Evolutionary conservation across 2,797 vertebrate genomes (phyloP), one percentile per base, ranked within the genome.

Genomic region (Xerus rutilus): DNA sequence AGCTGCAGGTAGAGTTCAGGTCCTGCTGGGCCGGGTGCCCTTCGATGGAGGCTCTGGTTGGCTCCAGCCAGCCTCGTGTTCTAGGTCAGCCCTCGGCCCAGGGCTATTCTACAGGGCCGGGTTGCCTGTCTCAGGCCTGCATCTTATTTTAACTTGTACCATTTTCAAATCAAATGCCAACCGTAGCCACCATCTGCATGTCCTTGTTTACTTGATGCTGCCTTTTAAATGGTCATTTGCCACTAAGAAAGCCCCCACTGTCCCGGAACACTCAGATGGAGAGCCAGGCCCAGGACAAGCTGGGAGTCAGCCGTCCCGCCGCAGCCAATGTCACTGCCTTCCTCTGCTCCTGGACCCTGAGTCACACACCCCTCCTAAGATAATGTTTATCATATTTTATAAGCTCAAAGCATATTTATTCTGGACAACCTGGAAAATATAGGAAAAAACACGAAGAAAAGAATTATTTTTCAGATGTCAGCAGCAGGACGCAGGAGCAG

Each of bases 401-500:
- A 76, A 82, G 54, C 67, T 32, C 83, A 78, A 85, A 69, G 12
- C 32, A 52, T 35, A 54, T 12, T 74, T 73, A 49, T 25, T 82
- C 28, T 49, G 81, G 82, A 62, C 83, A 94, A 62, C 64, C 30
- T 79, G 5, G 54, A 54, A 89, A 89, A 70, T 39, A 76, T 4
- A 47, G 12, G 8, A 74, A 86, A 17, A 64, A 54, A 45, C 91
- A 35, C 92, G 70, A 47, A 52, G 39, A 76, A 30, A 86, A 64
- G 57, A 97, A 67, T 45, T 52, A 9, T 6, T 18, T 86, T 32
- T 17, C 74, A 86, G 54, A 64, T 47, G 1, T 52, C n/a, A 70
- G 30, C 47, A 23, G n/a, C 25, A 23, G n/a, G 70, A 49, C 25
- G 54, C 70, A 8, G 54, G 30, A n/a, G 73, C 25, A 54, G 30